Evolutionary conservation across 2,888 invertebrate species (phyloP), one percentile per base, ranked within the genome.

Genomic region (Caenorhabditis sinica): DNA sequence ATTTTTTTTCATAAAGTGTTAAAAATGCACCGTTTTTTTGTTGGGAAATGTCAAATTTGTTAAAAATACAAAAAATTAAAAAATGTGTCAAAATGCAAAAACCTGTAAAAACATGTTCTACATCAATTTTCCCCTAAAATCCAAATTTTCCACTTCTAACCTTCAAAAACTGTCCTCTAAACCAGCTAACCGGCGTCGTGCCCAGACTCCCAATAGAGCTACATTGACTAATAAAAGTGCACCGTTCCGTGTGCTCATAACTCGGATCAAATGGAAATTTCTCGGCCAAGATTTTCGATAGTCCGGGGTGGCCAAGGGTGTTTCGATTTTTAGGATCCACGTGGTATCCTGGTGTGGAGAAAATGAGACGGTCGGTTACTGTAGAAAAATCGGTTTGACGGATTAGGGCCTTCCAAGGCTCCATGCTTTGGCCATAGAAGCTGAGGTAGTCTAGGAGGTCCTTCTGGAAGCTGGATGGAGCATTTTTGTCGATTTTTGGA

Each of bases 81-180:
- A n/a, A n/a, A n/a, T n/a, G n/a, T n/a, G n/a, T n/a, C n/a, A n/a
- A n/a, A n/a, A n/a, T n/a, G n/a, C n/a, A n/a, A n/a, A n/a, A n/a
- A n/a, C n/a, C n/a, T n/a, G n/a, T n/a, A n/a, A n/a, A n/a, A n/a
- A n/a, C n/a, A n/a, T n/a, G n/a, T n/a, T n/a, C n/a, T n/a, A n/a
- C n/a, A n/a, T n/a, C n/a, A n/a, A 11, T 36, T 36, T 36, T 36
- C 36, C 6, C 36, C 11, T 5, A 36, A 36, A 36, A 36, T 8
- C 36, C 11, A 36, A 36, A 36, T n/a, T n/a, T n/a, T n/a, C n/a
- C n/a, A 36, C 5, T 36, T 36, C n/a, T 49, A 4, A 49, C 49
- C 49, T 95, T 94, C 0, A 96, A 93, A 85, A 97, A 95, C 86
- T 96, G 96, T 0, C 95, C 95, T 5, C 95, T 94, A 82, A 97